A percentile compares a stretch with the other conserved stretches of the same genome.
phyloP scores from a whole-genome alignment of 2,797 vertebrate species.

The Tokudaia tokunoshimensis region DNA sequence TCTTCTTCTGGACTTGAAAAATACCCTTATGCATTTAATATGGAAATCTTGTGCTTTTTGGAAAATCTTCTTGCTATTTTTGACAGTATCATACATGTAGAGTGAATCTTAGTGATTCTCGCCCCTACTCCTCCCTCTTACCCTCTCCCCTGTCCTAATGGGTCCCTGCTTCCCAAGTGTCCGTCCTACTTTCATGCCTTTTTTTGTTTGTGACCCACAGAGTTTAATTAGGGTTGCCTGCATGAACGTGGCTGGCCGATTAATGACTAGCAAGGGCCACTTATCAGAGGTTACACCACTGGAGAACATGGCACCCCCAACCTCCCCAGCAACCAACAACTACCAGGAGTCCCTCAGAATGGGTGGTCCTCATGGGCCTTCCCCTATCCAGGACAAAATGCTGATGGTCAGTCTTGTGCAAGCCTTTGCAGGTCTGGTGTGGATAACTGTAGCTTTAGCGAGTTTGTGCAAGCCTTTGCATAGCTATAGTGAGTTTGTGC shows the following conservation, averaged over 20 bases:
- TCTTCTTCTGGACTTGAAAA: slow-evolving; percentile 36
- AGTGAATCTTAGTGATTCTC: neutral
- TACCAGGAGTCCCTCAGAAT: neutral
- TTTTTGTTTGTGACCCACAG: neutral
- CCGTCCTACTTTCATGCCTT: neutral
- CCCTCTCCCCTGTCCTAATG: neutral
- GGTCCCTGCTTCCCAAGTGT: neutral
- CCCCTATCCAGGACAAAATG: neutral
- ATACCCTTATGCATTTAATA: neutral
- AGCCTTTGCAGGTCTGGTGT: neutral
- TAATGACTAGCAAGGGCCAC: neutral
- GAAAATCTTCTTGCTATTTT: neutral
- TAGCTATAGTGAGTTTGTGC: neutral
- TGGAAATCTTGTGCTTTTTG: neutral
- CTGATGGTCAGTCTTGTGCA: neutral
- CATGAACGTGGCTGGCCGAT: neutral
- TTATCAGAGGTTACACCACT: neutral
- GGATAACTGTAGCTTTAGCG: neutral
- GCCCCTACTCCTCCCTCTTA: too few relatives aligned
- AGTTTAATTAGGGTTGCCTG: neutral
- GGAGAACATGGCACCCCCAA: neutral
- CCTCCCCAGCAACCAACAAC: neutral
- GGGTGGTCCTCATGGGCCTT: neutral
- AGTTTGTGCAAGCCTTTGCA: too few relatives aligned
- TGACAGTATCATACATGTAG: neutral